Base-by-base conservation (phyloP, 2,113 vertebrate species). In the Equus quagga region DNA sequence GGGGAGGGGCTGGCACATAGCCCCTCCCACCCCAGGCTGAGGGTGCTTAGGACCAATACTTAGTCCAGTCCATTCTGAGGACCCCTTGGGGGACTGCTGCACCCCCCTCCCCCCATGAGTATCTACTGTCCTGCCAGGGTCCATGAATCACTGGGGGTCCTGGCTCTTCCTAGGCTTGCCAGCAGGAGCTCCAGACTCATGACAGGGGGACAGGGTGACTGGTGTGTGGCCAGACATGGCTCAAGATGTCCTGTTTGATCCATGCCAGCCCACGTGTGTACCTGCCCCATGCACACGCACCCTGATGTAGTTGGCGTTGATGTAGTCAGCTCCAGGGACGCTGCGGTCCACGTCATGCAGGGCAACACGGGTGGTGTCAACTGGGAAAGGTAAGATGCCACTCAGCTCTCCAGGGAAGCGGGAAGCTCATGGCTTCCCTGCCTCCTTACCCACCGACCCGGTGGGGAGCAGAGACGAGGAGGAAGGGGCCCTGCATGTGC, bases 221-320 rank as follows among this genome's bases (percentile, higher is more conserved):
- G 21, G 46, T 9, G 12, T 26, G 72, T 49, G n/a, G 49, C 41
- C 67, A 54, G 18, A 49, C 8, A 12, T 1, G 1, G 49, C n/a
- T 31, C 23, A 1, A 17, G 64, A 4, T 9, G 18, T 41, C 31
- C 54, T n/a, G 15, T 36, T 15, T 5, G 82, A 44, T 36, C 26
- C 41, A 76, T 8, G 60, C 31, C 36, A 83, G 5, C 23, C 41
- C 12, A 12, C 0, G 3, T 2, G 15, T 0, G 31, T 31, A 5
- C 76, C 54, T 2, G 44, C 65, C 46, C 44, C 58, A 67, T 3
- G 2, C 51, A 91, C 91, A 97, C 96, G 98, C 98, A 99, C 99
- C 99, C 98, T 98, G 97, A 99, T 99, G 79, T 99, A 99, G 98
- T 99, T 99, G 97, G 99, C 99, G 4, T 99, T 99, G 98, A 99